Evolutionary conservation across 2,888 invertebrate genomes (phyloP).

Genomic region (Aspidiotus rigidus): DNA sequence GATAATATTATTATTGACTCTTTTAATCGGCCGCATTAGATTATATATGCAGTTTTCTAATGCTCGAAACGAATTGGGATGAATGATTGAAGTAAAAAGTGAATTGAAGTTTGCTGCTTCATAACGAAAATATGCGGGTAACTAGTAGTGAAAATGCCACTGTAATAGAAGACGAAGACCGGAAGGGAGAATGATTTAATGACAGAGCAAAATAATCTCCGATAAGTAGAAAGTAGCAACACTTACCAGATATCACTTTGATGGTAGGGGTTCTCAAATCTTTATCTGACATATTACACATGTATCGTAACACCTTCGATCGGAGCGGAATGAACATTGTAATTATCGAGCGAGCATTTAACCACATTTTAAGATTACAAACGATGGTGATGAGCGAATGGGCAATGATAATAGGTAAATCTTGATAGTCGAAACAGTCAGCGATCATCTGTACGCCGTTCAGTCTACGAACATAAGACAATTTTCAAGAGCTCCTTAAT

Average conservation of each 20-base stretch:
- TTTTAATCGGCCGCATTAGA: too few species aligned
- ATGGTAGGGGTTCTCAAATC: slow-evolving; percentile 80
- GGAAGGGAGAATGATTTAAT: too few species aligned
- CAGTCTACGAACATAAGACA: slow-evolving; percentile 45
- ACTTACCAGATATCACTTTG: slow-evolving; percentile 76
- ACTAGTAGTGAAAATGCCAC: too few species aligned
- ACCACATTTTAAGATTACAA: slow-evolving; percentile 86
- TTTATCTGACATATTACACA: slow-evolving; percentile 87
- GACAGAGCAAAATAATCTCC: too few species aligned
- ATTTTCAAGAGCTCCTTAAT: too few species aligned
- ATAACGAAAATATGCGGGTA: too few species aligned
- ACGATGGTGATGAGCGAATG: slow-evolving; percentile 86
- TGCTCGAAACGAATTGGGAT: too few species aligned
- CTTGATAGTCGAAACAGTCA: slow-evolving; percentile 68
- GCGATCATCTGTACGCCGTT: slow-evolving; percentile 83
- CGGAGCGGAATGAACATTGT: slow-evolving; percentile 81
- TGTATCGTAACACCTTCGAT: slow-evolving; percentile 76
- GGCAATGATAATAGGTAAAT: slow-evolving; percentile 75
- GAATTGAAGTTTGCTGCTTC: too few species aligned
- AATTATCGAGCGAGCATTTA: slow-evolving; percentile 81
- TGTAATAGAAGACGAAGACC: too few species aligned
- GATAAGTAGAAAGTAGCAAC: neutral
- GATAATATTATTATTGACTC: too few species aligned
- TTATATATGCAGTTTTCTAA: too few species aligned
- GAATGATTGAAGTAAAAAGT: too few species aligned